phyloP scores from a whole-genome alignment of 2,113 vertebrate genomes.

The Albula goreensis region DNA sequence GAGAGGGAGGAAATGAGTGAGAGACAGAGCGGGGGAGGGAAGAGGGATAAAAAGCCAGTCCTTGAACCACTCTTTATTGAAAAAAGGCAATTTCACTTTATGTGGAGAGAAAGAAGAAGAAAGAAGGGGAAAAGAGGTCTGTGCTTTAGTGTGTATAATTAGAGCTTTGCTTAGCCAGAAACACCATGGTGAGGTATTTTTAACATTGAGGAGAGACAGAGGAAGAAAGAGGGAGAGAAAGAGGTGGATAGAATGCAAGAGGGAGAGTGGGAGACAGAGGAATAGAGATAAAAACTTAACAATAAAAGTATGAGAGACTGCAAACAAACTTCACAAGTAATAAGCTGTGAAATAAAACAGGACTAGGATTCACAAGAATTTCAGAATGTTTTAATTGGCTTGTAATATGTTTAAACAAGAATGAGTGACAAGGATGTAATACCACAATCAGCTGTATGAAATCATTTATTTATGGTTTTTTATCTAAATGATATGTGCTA shows the following conservation, averaged over 20 bases:
- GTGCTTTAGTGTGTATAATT: conserved; percentile 31
- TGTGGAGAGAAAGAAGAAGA: conserved; percentile 28
- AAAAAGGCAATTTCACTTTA: conserved; percentile 32
- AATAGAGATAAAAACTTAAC: not conserved
- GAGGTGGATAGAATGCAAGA: not conserved
- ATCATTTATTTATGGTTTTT: not conserved
- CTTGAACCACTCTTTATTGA: conserved; percentile 31
- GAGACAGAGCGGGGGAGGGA: conserved; percentile 31
- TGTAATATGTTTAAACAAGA: no score
- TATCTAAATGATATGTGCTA: not conserved
- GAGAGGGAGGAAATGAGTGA: conserved; percentile 14
- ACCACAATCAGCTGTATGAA: not conserved
- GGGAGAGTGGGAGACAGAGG: not conserved
- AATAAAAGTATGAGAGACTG: not conserved
- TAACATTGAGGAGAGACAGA: conserved; percentile 20
- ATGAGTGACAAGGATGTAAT: not conserved
- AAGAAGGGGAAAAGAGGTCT: conserved; percentile 1
- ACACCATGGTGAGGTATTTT: conserved; percentile 30
- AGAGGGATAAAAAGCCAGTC: not conserved
- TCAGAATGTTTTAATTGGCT: not conserved
- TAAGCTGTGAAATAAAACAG: not conserved
- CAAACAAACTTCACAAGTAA: not conserved
- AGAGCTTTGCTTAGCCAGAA: conserved; percentile 23
- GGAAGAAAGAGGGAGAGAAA: not conserved
- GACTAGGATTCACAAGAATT: not conserved